Evolutionary conservation across 1,140 invertebrate species (phyloP), one percentile per base, ranked within the genome.

Genomic region (Aradophagus sp.): DNA sequence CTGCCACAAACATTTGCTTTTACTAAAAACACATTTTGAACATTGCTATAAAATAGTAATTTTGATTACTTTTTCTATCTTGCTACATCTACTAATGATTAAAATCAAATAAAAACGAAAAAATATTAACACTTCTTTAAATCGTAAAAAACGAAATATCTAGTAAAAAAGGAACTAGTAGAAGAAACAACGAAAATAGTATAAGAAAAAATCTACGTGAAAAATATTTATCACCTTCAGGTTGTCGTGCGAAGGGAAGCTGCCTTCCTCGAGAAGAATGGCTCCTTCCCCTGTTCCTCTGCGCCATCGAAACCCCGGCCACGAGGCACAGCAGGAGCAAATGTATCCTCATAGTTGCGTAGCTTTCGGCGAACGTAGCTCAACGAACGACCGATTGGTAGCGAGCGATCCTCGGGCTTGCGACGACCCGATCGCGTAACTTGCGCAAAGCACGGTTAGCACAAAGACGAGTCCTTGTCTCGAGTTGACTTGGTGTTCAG

Each of bases 161-260:
- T n/a, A n/a, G n/a, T n/a, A n/a, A n/a, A n/a, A n/a, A n/a, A n/a
- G n/a, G n/a, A n/a, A n/a, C n/a, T n/a, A n/a, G n/a, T n/a, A n/a
- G n/a, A n/a, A n/a, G n/a, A n/a, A n/a, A n/a, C n/a, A n/a, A n/a
- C n/a, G n/a, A n/a, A n/a, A 13, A 23, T 14, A 27, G 17, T n/a
- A 15, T 29, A 15, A n/a, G n/a, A n/a, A n/a, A n/a, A n/a, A n/a
- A n/a, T n/a, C n/a, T n/a, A n/a, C n/a, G n/a, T n/a, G n/a, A n/a
- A n/a, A n/a, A n/a, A n/a, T n/a, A n/a, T n/a, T n/a, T n/a, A n/a
- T 76, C 35, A 83, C 82, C 78, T 74, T 81, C 76, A 5, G 73
- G 42, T 72, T 76, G 79, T 16, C 55, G 42, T 13, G 42, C 35
- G 38, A 67, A 74, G 44, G 68, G 65, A 11, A 79, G 20, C 31